Percentiles rank a stretch among this genome's conserved stretches.
Conservation (phyloP, 2,797 vertebrate species). For the Phyllotis vaccarum region DNA sequence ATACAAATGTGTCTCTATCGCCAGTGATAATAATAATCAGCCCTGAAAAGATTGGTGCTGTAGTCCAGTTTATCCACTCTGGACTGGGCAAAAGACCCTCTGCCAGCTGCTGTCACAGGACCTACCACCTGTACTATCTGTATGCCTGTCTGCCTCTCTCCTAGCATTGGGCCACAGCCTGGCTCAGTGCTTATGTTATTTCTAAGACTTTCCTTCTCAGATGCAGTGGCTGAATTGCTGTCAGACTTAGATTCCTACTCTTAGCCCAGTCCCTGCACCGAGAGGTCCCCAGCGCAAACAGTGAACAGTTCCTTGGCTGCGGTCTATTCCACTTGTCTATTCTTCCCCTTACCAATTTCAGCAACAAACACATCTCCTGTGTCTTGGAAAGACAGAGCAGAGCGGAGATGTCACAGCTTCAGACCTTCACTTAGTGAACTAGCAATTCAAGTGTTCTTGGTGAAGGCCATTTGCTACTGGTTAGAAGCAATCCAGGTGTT, state of each 20-base stretch:
- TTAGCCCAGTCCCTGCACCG: background rate
- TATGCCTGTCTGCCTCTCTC: background rate
- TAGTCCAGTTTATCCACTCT: background rate
- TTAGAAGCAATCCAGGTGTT: background rate
- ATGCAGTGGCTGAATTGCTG: background rate
- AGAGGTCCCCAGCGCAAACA: background rate
- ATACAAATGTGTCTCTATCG: background rate
- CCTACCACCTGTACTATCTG: rapidly evolving
- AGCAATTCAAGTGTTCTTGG: background rate
- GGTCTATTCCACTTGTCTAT: background rate
- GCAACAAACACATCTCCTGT: background rate
- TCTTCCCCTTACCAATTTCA: background rate
- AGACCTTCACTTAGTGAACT: background rate
- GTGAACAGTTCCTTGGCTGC: background rate
- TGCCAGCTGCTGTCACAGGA: background rate
- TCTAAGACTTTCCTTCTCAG: background rate
- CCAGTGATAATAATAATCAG: background rate
- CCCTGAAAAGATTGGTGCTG: background rate
- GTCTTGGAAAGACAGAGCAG: conserved; percentile 1
- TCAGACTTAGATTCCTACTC: background rate
- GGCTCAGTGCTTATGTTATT: too few species aligned
- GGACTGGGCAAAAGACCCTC: background rate
- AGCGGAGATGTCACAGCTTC: background rate
- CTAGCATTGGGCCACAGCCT: background rate
- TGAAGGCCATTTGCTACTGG: background rate